A percentile compares a stretch with the other conserved stretches of the same genome.
phyloP scores from a whole-genome alignment of 2,888 invertebrate genomes.

The Chrysotoxum bicinctum region DNA sequence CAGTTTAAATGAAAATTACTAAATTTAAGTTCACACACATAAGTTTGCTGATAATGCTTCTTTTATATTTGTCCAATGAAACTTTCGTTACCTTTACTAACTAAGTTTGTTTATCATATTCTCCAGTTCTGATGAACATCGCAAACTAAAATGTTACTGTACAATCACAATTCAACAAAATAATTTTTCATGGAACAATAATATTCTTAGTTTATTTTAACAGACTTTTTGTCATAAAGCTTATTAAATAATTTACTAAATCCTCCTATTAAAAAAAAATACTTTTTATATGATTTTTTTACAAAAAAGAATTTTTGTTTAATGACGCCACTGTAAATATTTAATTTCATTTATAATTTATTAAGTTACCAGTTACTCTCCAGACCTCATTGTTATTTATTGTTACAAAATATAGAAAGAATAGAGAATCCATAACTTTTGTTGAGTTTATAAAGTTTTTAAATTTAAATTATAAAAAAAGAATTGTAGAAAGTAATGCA shows the following conservation, averaged over 20 bases:
- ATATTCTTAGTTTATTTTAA: not conserved
- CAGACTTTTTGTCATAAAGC: not conserved
- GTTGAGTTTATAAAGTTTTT: slow-evolving; percentile 51
- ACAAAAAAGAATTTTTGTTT: not conserved
- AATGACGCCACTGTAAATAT: slow-evolving; percentile 48
- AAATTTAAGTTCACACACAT: not conserved
- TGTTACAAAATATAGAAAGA: slow-evolving; percentile 12
- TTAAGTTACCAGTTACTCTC: not conserved
- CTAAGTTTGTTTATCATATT: not conserved
- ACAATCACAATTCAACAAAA: not conserved
- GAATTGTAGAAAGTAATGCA: not conserved
- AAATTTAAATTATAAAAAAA: slow-evolving; percentile 39
- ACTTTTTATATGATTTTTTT: not conserved
- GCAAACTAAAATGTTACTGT: not conserved
- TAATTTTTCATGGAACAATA: not conserved
- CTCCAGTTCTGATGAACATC: not conserved
- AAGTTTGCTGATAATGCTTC: not conserved
- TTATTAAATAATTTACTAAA: not conserved
- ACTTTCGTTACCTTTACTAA: not conserved
- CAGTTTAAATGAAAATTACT: not conserved
- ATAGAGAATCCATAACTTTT: slow-evolving; percentile 45
- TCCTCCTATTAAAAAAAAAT: not conserved
- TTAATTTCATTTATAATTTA: slow-evolving; percentile 12
- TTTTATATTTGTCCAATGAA: not conserved
- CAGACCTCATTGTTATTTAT: slow-evolving; percentile 62